phyloP scores from a whole-genome alignment of 2,888 invertebrate species.

The Rhopalosiphum nymphaeae region DNA sequence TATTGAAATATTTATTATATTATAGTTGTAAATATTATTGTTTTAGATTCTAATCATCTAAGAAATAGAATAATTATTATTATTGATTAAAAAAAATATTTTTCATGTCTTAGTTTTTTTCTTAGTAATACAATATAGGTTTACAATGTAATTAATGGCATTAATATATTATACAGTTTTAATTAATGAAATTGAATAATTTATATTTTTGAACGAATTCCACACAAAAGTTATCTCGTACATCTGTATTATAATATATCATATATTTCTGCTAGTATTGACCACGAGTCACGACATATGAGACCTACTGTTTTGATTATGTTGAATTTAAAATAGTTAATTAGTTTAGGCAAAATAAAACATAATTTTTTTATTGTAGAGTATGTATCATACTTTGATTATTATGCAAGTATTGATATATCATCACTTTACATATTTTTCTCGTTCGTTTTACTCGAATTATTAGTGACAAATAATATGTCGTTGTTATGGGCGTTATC shows the following conservation, averaged over 20 bases:
- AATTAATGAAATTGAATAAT: not conserved
- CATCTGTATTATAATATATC: not conserved
- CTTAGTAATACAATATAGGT: not conserved
- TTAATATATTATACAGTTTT: not conserved
- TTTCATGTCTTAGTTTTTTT: not conserved
- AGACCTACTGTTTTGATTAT: not conserved
- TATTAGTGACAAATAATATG: not conserved
- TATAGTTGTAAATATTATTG: not conserved
- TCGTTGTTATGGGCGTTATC: not conserved
- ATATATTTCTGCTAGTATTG: not conserved
- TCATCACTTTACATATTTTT: not conserved
- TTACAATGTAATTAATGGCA: not conserved
- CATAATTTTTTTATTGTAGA: not conserved
- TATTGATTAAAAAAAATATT: not conserved
- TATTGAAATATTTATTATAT: not conserved
- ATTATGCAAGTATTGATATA: not conserved
- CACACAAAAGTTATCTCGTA: not conserved
- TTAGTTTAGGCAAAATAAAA: not conserved
- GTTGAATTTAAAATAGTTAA: not conserved
- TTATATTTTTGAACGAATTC: not conserved
- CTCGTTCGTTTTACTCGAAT: not conserved
- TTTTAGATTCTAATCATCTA: not conserved
- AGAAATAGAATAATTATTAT: not conserved
- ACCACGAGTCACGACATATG: not conserved
- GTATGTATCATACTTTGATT: not conserved